Base-by-base conservation (phyloP, 1,140 invertebrate species). In the Leptopilina clavipes region DNA sequence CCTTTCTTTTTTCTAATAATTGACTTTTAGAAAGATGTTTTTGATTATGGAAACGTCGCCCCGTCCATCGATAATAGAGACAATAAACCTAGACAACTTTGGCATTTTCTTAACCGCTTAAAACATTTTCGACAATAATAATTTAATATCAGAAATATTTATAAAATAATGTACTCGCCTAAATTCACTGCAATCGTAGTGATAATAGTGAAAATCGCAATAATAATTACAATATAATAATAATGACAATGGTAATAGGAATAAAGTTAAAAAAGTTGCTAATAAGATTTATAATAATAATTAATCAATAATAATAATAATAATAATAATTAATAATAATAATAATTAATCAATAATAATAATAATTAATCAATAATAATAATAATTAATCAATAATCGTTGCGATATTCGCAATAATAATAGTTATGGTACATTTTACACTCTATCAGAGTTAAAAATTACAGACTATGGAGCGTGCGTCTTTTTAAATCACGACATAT, bases 61-160 rank as follows among this genome's bases (percentile, higher is more conserved):
- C 81, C 79, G 77, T 59, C 74, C 83, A 73, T 83, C 82, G 25
- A 31, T 31, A 78, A 78, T 76, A 83, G 70, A 80, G 81, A 82
- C 84, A 83, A 85, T 90, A 89, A 90, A 90, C 88, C 87, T 90
- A 90, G 84, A 90, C 87, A 90, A 90, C 89, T 90, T 90, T 90
- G 89, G 89, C 88, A 90, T 90, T 84, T 87, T 85, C 86, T 86
- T 86, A 88, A 89, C 82, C 80, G 79, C 81, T 85, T 85, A 87
- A 86, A 87, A 87, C 83, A 86, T 83, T 74, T 80, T 83, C 82
- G 79, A 87, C 84, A 89, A 40, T 40, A 89, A 87, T 88, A 85
- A 85, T 83, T 85, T 81, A 81, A 83, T 82, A 83, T 79, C 72
- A 72, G 82, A 40, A 40, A 80, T 31, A 85, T 54, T 65, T 22